Base-by-base conservation (phyloP, 2,888 invertebrate species). In the Acleris cristana region DNA sequence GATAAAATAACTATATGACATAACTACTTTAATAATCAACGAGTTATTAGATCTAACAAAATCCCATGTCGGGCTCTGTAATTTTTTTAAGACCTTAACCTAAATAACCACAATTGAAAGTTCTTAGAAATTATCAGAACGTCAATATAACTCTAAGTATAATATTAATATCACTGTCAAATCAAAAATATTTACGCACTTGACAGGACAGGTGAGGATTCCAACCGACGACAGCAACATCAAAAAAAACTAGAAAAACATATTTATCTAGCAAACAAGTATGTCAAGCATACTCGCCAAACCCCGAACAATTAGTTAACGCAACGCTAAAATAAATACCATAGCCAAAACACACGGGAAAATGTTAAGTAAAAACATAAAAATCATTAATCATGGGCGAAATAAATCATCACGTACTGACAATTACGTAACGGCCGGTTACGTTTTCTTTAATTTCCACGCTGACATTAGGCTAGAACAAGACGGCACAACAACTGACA, bases 361-460 rank as follows among this genome's bases (percentile, higher is more conserved):
- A 75, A 84, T 83, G 76, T 79, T 83, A 86, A 79, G 74, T 79
- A 81, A 86, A 84, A 84, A 83, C 83, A 80, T 77, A 80, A 76
- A 82, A 84, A 81, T 79, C 83, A 89, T 89, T 85, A 87, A 89
- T 89, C 87, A 87, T 82, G 75, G 75, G 78, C 81, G 74, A 80
- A 84, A 89, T 90, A 90, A 89, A 90, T 91, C 88, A 90, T 85
- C 83, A 80, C 76, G 81, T 82, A 82, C 74, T 76, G 72, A 70
- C 75, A 74, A 81, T 89, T 90, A 86, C 86, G 87, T 84, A 90
- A 90, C 76, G 52, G 53, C 51, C 63, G 60, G 77, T 73, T 78
- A 80, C 76, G 78, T 86, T 92, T 91, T 88, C 87, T 79, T 77
- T 77, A 76, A 86, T 90, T 91, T 91, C 77, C 88, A 80, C 80